Percentiles rank a stretch among this genome's conserved stretches.
These are phyloP conservation scores for Argyrosomus japonicus DNA, from an alignment of 2,113 vertebrate species.

Conservation along the genomic window DNA sequence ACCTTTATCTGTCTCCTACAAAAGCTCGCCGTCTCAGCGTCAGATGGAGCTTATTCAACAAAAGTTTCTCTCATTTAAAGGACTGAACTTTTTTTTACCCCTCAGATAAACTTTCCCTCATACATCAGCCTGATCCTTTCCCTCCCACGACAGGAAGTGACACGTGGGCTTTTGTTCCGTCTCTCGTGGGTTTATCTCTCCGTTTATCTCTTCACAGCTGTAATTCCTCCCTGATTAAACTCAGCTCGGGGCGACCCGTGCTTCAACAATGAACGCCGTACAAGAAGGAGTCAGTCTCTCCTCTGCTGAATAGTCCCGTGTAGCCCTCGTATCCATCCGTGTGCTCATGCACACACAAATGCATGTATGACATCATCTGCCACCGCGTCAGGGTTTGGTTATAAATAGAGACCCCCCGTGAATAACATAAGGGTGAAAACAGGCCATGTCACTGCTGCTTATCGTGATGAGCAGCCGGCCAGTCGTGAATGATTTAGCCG, in stretches of 20 bases:
- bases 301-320: conserved; percentile 12
- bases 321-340: background rate
- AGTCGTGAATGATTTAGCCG: conserved; percentile 54
- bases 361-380: conserved; percentile 69
- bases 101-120: conserved; percentile 43
- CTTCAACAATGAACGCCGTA: conserved; percentile 5
- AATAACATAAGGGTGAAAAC: conserved; percentile 66
- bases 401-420: conserved; percentile 73
- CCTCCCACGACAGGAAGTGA: conserved; percentile 46
- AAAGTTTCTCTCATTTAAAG: conserved; percentile 42
- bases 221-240: conserved; percentile 53
- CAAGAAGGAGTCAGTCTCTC: conserved; percentile 24
- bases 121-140: conserved; percentile 46
- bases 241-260: conserved; percentile 44
- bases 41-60: conserved; percentile 23
- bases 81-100: conserved; percentile 28
- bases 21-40: conserved; percentile 46
- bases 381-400: conserved; percentile 58
- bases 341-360: conserved; percentile 5
- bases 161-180: conserved; percentile 33
- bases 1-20: conserved; percentile 50
- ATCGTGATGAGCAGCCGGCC: conserved; percentile 61
- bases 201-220: conserved; percentile 38
- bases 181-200: conserved; percentile 38
- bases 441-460: conserved; percentile 68